phyloP scores from a whole-genome alignment of 2,113 vertebrate genomes.

The Burhinus oedicnemus region DNA sequence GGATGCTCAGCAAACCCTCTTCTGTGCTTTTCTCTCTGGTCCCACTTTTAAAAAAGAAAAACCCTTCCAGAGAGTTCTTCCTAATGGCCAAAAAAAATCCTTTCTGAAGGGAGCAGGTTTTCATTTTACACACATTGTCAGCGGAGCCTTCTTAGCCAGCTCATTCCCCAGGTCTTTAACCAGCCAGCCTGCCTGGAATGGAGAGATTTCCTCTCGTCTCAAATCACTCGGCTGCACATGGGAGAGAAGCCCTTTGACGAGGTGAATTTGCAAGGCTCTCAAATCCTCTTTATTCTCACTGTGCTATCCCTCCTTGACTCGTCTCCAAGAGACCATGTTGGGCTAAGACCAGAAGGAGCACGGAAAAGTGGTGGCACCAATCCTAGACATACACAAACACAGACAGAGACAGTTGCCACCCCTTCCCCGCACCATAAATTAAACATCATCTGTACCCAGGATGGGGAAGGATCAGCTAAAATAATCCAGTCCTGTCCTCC shows the following conservation, averaged over 20 bases:
- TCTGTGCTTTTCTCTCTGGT: neutral
- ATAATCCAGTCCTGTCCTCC: neutral
- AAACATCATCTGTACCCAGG: neutral
- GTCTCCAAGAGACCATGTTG: neutral
- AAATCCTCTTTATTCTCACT: conserved; percentile 7
- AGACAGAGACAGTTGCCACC: neutral
- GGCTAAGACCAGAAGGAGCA: neutral
- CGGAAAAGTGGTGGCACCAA: neutral
- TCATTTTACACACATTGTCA: conserved; percentile 31
- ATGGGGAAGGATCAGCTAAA: neutral
- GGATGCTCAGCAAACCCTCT: neutral
- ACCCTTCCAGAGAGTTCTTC: neutral
- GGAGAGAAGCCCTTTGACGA: neutral
- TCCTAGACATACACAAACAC: neutral
- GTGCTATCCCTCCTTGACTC: neutral
- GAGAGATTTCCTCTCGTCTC: conserved; percentile 27
- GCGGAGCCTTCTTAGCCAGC: conserved; percentile 19
- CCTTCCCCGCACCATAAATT: neutral
- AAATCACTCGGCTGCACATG: conserved; percentile 44
- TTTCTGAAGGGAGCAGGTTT: neutral
- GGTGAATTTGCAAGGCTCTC: conserved; percentile 27
- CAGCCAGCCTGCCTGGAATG: conserved; percentile 1
- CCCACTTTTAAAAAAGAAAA: neutral
- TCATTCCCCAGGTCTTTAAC: conserved; percentile 51
- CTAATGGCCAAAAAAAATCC: neutral